Conservation (phyloP, 2,797 vertebrate genomes). For the Melopsittacus undulatus region DNA sequence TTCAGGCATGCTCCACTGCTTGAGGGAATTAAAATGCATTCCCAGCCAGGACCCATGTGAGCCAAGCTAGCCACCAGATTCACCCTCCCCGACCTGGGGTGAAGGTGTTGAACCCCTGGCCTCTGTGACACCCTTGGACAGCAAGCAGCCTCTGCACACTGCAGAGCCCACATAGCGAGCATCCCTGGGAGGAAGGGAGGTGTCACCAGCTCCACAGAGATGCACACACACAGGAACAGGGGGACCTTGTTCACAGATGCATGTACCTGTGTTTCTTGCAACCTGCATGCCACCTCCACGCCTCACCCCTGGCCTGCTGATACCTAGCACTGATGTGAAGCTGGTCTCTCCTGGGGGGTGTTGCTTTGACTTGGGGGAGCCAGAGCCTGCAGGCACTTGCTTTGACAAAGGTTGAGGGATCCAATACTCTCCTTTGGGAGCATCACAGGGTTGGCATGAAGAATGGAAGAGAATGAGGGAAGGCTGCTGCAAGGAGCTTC, state of each 20-base stretch:
- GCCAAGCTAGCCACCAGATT: not conserved
- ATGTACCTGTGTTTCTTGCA: not conserved
- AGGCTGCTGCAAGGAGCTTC: not conserved
- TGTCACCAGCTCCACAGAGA: slow-evolving; percentile 21
- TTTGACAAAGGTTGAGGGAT: not conserved
- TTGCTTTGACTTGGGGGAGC: accelerated
- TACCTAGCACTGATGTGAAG: not conserved
- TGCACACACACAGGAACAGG: not conserved
- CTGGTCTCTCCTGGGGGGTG: not conserved
- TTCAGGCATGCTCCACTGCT: not conserved
- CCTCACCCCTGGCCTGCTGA: not conserved
- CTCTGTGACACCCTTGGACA: accelerated
- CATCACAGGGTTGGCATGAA: accelerated
- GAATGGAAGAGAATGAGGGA: not conserved
- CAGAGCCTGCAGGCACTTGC: not conserved
- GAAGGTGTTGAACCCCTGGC: not conserved
- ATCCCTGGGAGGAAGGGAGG: slow-evolving; percentile 2
- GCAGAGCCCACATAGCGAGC: not conserved
- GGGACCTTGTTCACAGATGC: not conserved
- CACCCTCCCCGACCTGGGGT: not conserved
- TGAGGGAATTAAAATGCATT: not conserved
- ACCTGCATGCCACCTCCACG: not conserved
- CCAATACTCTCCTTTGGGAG: not conserved
- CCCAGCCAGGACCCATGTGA: accelerated
- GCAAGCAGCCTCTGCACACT: not conserved